Base-by-base conservation (phyloP, 1,140 invertebrate species). In the Drosophila dunni region DNA sequence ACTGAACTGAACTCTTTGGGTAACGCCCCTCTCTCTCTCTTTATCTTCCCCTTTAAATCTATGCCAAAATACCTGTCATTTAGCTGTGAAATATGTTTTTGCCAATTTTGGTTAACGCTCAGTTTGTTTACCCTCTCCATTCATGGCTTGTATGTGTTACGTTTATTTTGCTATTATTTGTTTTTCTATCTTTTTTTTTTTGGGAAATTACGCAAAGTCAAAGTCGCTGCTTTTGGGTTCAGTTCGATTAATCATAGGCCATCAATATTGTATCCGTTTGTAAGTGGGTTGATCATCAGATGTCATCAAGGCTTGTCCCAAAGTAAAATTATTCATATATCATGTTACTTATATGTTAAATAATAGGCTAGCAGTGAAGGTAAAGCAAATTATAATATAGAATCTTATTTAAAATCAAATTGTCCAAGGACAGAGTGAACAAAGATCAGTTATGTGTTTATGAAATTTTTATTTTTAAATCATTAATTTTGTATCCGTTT, bases 31-130 rank as follows among this genome's bases (percentile, higher is more conserved):
- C 24, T 17, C 20, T 50, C 48, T n/a, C 7, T 11, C 45, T 20
- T 1, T 38, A 10, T 8, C 13, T 11, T 42, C 9, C 17, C 17
- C 56, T 70, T 67, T 46, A 44, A 50, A 84, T 80, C 73, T 84
- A 61, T 84, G 81, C 81, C 81, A 84, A 29, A 29, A 84, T 84
- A 77, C 40, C 81, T 84, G 81, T 63, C 77, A 64, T 84, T 84
- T 68, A 83, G 24, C 24, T 29, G 62, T 33, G 50, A 56, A 51
- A 38, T 53, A 15, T 61, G 13, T 29, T 36, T 56, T 40, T 67
- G 63, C 50, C 17, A 48, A 40, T 53, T 57, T 54, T 46, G 13
- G 56, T 33, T 45, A 46, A 54, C 46, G 54, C 42, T 51, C 65
- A 56, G 60, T 76, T 76, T 83, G 66, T 79, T 76, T 83, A 73